Evolutionary conservation across 2,888 invertebrate species (phyloP), one percentile per base, ranked within the genome.

Genomic region (Protonemura montana): DNA sequence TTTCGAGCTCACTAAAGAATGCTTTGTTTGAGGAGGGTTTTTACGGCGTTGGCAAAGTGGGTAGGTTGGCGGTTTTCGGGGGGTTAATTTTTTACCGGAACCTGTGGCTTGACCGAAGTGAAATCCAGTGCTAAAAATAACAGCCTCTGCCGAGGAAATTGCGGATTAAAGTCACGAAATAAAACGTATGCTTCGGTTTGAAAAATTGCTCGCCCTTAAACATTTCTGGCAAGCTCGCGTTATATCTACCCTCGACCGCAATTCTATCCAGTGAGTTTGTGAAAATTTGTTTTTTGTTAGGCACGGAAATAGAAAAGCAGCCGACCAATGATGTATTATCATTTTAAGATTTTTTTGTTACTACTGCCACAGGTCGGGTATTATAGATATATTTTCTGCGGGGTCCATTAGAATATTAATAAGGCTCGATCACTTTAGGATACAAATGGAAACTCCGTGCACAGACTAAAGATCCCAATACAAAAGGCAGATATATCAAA

Each of bases 1-100:
- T 42, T 82, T 35, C 21, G 42, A 82, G 82, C 42, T 41, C 30
- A 82, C 82, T 82, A 82, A 87, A 87, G 86, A 87, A 87, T 84
- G 86, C 87, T 87, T 87, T 87, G 86, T 85, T 84, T 76, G 86
- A 84, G 83, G 85, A 87, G 81, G 83, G 35, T 86, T 86, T 84
- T 83, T 84, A 86, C 5, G 30, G 76, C 86, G 83, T 30, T 29
- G 77, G 42, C 82, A 82, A 82, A 82, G 82, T 82, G 82, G 82
- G 25, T 30, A 41, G 59, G 82, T 82, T 42, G 82, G 82, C 26
- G 82, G 82, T 82, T 82, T 82, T n/a, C 29, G 27, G 26, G 82
- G 82, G 82, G 82, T 30, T 82, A 82, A 82, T 82, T 82, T 82
- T 82, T 82, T 82, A 41, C 82, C 82, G 82, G 82, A 82, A 78